Base-by-base conservation (phyloP, 2,888 invertebrate species). In the Steinernema scapterisci region DNA sequence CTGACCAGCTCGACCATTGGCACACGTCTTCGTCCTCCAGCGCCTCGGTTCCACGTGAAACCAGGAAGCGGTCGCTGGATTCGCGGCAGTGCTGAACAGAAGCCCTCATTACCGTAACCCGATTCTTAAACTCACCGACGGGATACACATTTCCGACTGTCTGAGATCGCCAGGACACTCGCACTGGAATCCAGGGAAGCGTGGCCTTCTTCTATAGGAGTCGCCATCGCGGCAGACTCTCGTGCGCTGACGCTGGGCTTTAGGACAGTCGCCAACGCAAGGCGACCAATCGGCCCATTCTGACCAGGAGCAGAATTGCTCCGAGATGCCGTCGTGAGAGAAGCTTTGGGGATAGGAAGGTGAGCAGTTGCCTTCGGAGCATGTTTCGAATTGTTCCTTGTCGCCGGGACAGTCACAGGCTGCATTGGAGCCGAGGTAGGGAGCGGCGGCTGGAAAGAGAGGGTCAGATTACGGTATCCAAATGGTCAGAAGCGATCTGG, bases 1-100 rank as follows among this genome's bases (percentile, higher is more conserved):
- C 75, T 7, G 74, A 80, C 78, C 78, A 77, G 11, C 63, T 73
- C n/a, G 72, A 63, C 72, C 72, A 76, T n/a, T 76, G 78, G 25
- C 77, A 77, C 63, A 63, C 25, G 27, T 63, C 63, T 16, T 63
- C 63, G 38, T 38, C 63, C 16, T 63, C 63, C 27, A 63, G 27
- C 3, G 38, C 38, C 5, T 48, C 48, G 31, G 63, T 31, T 6
- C 63, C 63, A 16, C 63, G 27, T 2, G 63, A 63, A 13, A 63
- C 63, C 16, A 63, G 5, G 63, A 63, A 63, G 2, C 63, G 63
- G 3, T 63, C 63, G 21, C 31, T 27, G 11, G 63, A 27, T 25
- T 25, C 27, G 21, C 63, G 63, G 19, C 63, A 63, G n/a, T 63
- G 63, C 63, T 63, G 63, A 9, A 63, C 1, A 11, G 1, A 31